Evolutionary conservation across 2,888 invertebrate genomes (phyloP), one percentile per base, ranked within the genome.

Genomic region (Acronicta alni): DNA sequence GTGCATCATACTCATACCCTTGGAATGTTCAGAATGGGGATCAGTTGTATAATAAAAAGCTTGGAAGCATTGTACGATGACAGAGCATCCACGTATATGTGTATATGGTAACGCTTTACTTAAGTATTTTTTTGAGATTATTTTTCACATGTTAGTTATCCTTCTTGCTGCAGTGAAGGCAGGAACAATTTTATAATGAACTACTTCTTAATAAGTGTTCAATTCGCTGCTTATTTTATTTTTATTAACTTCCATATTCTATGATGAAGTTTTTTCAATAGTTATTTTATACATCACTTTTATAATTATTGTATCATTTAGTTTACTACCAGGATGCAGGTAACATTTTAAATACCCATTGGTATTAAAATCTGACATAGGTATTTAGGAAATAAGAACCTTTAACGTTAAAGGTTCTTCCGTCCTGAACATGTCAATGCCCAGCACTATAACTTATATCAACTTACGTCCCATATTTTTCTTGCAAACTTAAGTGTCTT

Each of bases 21-120:
- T 72, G 90, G 90, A 86, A 90, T 90, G 87, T 69, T 79, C 81
- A 83, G 84, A 83, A 88, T 87, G 82, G 70, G 75, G 80, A 83
- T 81, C 81, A 79, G 73, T 77, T 73, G 63, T 71, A 72, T 77
- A 84, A 80, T 82, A 87, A 86, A 81, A 76, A 72, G 55, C 74
- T 75, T 72, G 60, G 65, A 67, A 62, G 74, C 60, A 73, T 57
- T 63, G 57, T 51, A 77, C 54, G 77, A 76, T 73, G 76, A 76
- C 74, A 76, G 80, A 60, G 59, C 61, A 49, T 67, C 26, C 60
- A 59, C 14, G 32, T 14, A 32, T n/a, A 35, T 35, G 35, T 30
- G 12, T 30, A 72, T 66, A 66, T 72, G 57, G 60, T 72, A 63
- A 52, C 53, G 37, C 71, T 78, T 6, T 35, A 35, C n/a, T 35